Conservation (phyloP, 1,140 invertebrate species). For the Trichoplusia ni region DNA sequence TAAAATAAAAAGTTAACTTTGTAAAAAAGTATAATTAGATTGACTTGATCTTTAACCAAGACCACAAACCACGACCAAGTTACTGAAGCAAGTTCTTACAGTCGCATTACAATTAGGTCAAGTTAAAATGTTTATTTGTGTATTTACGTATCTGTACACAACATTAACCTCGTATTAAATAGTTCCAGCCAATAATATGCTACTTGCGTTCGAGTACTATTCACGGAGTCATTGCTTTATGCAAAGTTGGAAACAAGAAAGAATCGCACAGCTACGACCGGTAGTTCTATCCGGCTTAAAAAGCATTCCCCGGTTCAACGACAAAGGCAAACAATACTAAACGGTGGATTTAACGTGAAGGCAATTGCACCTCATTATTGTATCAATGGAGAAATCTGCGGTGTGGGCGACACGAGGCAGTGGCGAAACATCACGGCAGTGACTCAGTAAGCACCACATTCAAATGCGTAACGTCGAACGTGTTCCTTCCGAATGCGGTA, state of each 20-base stretch:
- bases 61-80: constrained; percentile 19
- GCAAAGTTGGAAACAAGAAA: too few relatives aligned
- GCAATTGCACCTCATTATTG: constrained; percentile 60
- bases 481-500: constrained; percentile 8
- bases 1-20: constrained; percentile 9
- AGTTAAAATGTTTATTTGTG: not conserved
- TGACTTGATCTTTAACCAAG: constrained; percentile 38
- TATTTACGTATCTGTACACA: too few relatives aligned
- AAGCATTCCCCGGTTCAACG: constrained; percentile 64
- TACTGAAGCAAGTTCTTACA: constrained; percentile 17
- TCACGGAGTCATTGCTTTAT: not conserved
- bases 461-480: constrained; percentile 48
- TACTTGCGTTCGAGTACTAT: too few relatives aligned
- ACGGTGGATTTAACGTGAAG: constrained; percentile 44
- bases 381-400: constrained; percentile 73
- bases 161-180: too few relatives aligned
- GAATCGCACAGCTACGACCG: constrained; percentile 37
- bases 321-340: constrained; percentile 67
- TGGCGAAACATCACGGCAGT: constrained; percentile 58
- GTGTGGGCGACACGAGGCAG: constrained; percentile 53
- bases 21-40: constrained; percentile 44
- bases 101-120: constrained; percentile 1
- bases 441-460: constrained; percentile 48
- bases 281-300: constrained; percentile 51
- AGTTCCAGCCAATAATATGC: too few relatives aligned